Percentiles rank a stretch among this genome's conserved stretches.
These are phyloP conservation scores for Pedicia rivosa DNA, from an alignment of 2,888 invertebrate species.

Conservation along the genomic window DNA sequence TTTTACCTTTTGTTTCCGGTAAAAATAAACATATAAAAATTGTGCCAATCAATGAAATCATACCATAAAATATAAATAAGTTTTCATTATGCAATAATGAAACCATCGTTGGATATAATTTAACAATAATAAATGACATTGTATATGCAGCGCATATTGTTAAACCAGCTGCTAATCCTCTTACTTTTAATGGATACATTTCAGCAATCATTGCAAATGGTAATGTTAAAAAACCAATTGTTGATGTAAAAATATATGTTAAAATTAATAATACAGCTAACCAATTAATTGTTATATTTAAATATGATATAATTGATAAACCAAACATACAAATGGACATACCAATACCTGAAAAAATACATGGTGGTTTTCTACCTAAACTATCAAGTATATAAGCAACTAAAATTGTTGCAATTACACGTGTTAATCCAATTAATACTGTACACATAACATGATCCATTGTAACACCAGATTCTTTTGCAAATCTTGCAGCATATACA, in stretches of 20 bases:
- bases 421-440: conserved; percentile 43
- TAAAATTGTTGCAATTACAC: conserved; percentile 42
- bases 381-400: conserved; percentile 45
- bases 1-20: conserved; percentile 46
- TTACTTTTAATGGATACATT: conserved; percentile 36
- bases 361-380: conserved; percentile 45
- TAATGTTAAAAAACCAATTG: conserved; percentile 41
- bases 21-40: conserved; percentile 36
- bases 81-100: conserved; percentile 33
- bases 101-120: conserved; percentile 42
- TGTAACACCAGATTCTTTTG: conserved; percentile 40
- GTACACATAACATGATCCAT: conserved; percentile 50
- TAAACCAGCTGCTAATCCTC: conserved; percentile 42
- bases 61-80: conserved; percentile 39
- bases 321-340: conserved; percentile 40
- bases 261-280: conserved; percentile 22
- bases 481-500: conserved; percentile 53
- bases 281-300: background rate
- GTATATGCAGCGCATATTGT: conserved; percentile 38
- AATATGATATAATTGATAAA: background rate
- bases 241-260: conserved; percentile 32
- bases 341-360: conserved; percentile 44
- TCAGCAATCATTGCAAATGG: conserved; percentile 54
- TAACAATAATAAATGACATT: conserved; percentile 42
- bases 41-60: conserved; percentile 36